A percentile compares a stretch with the other conserved stretches of the same genome.
phyloP scores from a whole-genome alignment of 1,140 invertebrate genomes.

The Carposina sasakii region DNA sequence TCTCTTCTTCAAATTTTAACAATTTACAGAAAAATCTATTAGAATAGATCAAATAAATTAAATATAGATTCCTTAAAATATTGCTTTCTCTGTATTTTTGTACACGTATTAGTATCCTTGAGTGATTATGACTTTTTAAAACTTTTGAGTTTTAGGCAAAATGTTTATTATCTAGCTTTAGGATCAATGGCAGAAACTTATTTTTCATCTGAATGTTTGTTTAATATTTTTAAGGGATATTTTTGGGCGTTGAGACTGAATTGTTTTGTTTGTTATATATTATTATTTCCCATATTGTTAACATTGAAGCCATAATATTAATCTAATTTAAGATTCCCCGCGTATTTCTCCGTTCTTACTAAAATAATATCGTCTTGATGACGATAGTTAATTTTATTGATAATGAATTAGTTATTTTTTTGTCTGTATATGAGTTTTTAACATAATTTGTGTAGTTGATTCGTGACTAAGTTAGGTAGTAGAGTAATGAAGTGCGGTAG shows the following conservation, averaged over 20 bases:
- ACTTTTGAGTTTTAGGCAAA: background rate
- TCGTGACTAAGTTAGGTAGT: conserved; percentile 59
- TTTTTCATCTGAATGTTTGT: conserved; percentile 28
- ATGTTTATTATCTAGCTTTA: background rate
- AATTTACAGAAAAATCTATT: no score
- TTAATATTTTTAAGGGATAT: conserved; percentile 56
- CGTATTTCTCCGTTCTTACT: background rate
- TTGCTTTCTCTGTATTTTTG: conserved; percentile 62
- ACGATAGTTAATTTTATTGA: conserved; percentile 31
- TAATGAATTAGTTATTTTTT: conserved; percentile 47
- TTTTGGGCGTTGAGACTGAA: conserved; percentile 69
- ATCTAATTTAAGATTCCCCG: conserved; percentile 26
- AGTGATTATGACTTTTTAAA: no score
- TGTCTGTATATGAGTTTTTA: conserved; percentile 67
- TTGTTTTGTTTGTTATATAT: conserved; percentile 71
- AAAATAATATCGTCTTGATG: conserved; percentile 20
- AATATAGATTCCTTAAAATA: no score
- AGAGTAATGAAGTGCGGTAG: conserved; percentile 41
- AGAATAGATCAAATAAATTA: no score
- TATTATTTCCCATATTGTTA: conserved; percentile 65
- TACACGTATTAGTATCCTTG: conserved; percentile 42
- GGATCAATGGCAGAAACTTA: background rate
- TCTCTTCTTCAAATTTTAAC: conserved; percentile 33
- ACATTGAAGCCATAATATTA: conserved; percentile 44
- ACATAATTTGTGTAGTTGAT: conserved; percentile 53